These are phyloP conservation scores for Muscina levida DNA, from an alignment of 2,888 invertebrate genomes.

Conservation along the genomic window DNA sequence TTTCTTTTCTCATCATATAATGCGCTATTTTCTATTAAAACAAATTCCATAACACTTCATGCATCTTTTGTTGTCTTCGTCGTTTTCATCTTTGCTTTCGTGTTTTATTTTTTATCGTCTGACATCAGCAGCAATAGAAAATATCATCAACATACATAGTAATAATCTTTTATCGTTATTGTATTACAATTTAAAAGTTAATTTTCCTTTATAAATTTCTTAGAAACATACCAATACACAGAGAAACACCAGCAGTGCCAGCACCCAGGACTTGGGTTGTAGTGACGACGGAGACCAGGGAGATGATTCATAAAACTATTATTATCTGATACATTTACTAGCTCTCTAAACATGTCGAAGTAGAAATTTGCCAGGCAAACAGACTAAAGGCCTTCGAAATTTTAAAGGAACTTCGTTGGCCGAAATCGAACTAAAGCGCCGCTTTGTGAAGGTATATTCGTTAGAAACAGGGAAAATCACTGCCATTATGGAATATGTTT, in stretches of 20 bases:
- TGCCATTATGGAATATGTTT: too few species aligned
- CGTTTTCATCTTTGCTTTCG: background rate
- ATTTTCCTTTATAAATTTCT: conserved; percentile 41
- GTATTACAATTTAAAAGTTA: conserved; percentile 60
- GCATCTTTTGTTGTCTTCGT: too few species aligned
- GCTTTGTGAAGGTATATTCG: too few species aligned
- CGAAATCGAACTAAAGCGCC: too few species aligned
- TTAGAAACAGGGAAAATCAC: too few species aligned
- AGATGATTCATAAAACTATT: conserved; percentile 49
- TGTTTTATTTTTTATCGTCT: background rate
- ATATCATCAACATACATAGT: conserved; percentile 21
- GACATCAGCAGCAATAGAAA: background rate
- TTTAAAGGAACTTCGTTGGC: too few species aligned
- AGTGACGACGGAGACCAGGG: background rate
- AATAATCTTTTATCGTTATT: conserved; percentile 61
- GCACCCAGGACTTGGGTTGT: too few species aligned
- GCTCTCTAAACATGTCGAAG: conserved; percentile 21
- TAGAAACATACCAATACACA: conserved; percentile 8
- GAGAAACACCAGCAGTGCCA: background rate
- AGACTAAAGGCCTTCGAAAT: too few species aligned
- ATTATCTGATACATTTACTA: conserved; percentile 36
- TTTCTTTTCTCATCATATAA: too few species aligned
- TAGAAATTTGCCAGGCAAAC: too few species aligned
- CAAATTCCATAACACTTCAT: too few species aligned
- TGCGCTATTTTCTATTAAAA: too few species aligned